Conservation (phyloP, 2,797 vertebrate species). For the Podarcis lilfordi region DNA sequence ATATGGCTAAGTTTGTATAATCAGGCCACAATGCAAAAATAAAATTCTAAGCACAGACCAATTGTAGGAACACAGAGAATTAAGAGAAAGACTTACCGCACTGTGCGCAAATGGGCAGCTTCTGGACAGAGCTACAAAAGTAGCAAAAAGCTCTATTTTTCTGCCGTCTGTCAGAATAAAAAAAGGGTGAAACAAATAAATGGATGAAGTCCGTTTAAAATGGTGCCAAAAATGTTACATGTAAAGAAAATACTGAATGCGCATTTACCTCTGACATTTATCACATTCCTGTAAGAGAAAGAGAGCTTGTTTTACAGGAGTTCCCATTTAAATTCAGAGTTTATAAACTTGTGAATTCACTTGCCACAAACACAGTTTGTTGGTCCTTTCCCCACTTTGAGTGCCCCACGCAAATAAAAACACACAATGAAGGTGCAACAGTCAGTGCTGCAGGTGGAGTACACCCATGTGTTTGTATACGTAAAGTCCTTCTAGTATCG, state of each 20-base stretch:
- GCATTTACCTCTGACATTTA: constrained; percentile 92
- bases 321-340: neutral
- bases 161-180: constrained; percentile 82
- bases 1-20: neutral
- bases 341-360: neutral
- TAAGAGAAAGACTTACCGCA: constrained; percentile 87
- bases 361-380: neutral
- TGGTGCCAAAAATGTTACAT: neutral
- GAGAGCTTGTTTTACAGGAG: constrained; percentile 43
- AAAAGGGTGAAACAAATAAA: constrained; percentile 36
- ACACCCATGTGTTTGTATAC: neutral
- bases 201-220: constrained; percentile 35
- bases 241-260: constrained; percentile 31
- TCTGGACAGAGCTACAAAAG: constrained; percentile 94
- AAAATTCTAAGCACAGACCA: neutral
- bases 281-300: constrained; percentile 90
- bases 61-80: neutral
- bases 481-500: neutral
- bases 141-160: constrained; percentile 99
- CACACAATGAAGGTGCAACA: neutral
- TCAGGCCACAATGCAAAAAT: neutral
- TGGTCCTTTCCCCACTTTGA: neutral
- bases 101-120: constrained; percentile 94
- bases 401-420: neutral
- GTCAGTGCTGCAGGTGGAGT: neutral